These are phyloP conservation scores for Zaprionus bogoriensis DNA, from an alignment of 2,888 invertebrate genomes.

Conservation along the genomic window DNA sequence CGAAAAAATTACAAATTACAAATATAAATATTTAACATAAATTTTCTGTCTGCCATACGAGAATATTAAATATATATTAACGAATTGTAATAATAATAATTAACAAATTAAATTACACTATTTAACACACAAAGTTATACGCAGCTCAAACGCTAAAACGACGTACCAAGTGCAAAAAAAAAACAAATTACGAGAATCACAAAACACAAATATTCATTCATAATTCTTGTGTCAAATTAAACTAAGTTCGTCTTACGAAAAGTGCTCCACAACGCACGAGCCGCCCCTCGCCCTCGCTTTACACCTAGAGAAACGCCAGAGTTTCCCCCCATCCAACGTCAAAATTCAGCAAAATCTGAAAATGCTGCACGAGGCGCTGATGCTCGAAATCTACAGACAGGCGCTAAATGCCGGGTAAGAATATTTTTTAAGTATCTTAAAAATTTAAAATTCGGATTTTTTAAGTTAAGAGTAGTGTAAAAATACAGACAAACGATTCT, in stretches of 20 bases:
- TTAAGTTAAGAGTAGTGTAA: neutral
- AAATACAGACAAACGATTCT: too few species aligned
- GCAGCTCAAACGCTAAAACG: constrained; percentile 56
- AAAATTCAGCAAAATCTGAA: constrained; percentile 79
- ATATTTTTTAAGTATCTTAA: constrained; percentile 1
- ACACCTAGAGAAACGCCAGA: neutral
- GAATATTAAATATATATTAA: constrained; percentile 26
- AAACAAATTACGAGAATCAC: constrained; percentile 31
- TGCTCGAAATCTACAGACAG: constrained; percentile 82
- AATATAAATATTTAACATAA: constrained; percentile 44
- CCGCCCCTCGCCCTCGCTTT: neutral
- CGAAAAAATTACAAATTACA: constrained; percentile 45
- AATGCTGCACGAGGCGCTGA: constrained; percentile 82
- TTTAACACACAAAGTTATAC: constrained; percentile 67
- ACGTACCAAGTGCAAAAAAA: constrained; percentile 80
- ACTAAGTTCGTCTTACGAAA: constrained; percentile 38
- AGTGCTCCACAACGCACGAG: neutral
- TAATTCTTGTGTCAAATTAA: constrained; percentile 71
- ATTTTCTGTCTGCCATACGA: constrained; percentile 69
- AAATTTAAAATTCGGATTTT: neutral
- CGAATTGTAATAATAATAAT: constrained; percentile 28
- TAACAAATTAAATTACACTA: constrained; percentile 46
- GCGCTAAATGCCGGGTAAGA: constrained; percentile 82
- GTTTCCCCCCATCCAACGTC: constrained; percentile 30
- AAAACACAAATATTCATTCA: constrained; percentile 27